A percentile compares a stretch with the other conserved stretches of the same genome.
phyloP scores from a whole-genome alignment of 2,888 invertebrate genomes.

The Diachrysia chrysitis region DNA sequence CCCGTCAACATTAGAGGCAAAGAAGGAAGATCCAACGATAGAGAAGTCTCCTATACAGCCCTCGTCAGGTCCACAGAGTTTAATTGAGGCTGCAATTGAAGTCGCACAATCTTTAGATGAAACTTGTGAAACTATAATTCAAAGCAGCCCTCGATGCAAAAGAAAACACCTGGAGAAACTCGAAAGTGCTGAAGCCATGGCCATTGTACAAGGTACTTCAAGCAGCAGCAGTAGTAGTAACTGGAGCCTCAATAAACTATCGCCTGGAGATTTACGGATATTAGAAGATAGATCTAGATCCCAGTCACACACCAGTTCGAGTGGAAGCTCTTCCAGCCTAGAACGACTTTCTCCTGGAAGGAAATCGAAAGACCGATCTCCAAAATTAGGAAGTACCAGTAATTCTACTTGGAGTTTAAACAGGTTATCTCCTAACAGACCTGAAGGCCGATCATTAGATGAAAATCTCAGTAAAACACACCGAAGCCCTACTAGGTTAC shows the following conservation, averaged over 20 bases:
- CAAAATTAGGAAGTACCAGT: slow-evolving; percentile 85
- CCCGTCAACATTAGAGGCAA: slow-evolving; percentile 63
- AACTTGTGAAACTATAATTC: slow-evolving; percentile 91
- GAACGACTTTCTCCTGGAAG: slow-evolving; percentile 86
- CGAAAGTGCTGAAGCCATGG: slow-evolving; percentile 84
- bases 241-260: slow-evolving; percentile 87
- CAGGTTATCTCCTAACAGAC: slow-evolving; percentile 84
- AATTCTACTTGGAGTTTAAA: slow-evolving; percentile 88
- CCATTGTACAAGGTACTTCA: slow-evolving; percentile 84
- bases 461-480: slow-evolving; percentile 84
- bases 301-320: slow-evolving; percentile 86
- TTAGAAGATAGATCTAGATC: slow-evolving; percentile 85
- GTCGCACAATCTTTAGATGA: slow-evolving; percentile 91
- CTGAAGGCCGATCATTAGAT: slow-evolving; percentile 85
- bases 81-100: slow-evolving; percentile 91
- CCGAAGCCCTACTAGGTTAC: slow-evolving; percentile 84
- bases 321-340: slow-evolving; percentile 86
- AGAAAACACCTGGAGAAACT: slow-evolving; percentile 86
- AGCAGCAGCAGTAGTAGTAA: slow-evolving; percentile 88
- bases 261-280: slow-evolving; percentile 85
- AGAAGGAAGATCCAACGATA: slow-evolving; percentile 67
- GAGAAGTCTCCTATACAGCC: slow-evolving; percentile 67
- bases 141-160: slow-evolving; percentile 89
- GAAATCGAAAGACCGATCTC: slow-evolving; percentile 86
- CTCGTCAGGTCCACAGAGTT: slow-evolving; percentile 79